Evolutionary conservation across 2,888 invertebrate genomes (phyloP), one percentile per base, ranked within the genome.

Genomic region (Drosophila infuscata): DNA sequence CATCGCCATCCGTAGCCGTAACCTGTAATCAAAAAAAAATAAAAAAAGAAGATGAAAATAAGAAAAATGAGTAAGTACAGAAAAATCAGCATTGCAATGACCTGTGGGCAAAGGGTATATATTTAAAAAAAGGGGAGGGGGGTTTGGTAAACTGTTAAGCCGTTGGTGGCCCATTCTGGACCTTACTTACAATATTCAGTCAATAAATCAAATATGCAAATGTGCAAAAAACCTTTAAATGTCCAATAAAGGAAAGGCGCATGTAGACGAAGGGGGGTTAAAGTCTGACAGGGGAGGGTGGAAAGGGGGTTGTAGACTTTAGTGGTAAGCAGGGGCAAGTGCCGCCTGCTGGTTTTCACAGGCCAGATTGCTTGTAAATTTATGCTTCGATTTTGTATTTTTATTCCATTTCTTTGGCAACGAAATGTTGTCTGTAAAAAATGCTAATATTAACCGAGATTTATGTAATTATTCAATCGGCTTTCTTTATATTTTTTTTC

Each of bases 1-100:
- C 97, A 94, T 99, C 99, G 63, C 98, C 98, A 93, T 99, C 99
- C n/a, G 97, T 98, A 54, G 99, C 99, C 71, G 97, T 97, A 83
- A 99, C 99, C 99, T 99, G 94, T 48, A 77, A 65, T 38, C 54
- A 32, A 35, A 53, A 49, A 41, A 64, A 32, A 53, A 49, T 36
- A 64, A 32, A 68, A 43, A 9, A 60, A 12, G 52, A 20, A 58
- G 33, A 64, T 0, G 25, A 60, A 51, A 43, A 3, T 17, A n/a
- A 65, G 53, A 41, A 51, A 56, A 51, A 30, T 41, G 35, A 58
- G 36, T 35, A 38, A 36, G 11, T 20, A 30, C 9, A 36, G 0
- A 25, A 59, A 67, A 63, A 71, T 64, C 17, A 66, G 81, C 77
- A 76, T 81, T 81, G 68, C 56, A 81, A 69, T 81, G 64, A 73